Conservation (phyloP, 2,113 vertebrate genomes). For the Trachemys scripta region DNA sequence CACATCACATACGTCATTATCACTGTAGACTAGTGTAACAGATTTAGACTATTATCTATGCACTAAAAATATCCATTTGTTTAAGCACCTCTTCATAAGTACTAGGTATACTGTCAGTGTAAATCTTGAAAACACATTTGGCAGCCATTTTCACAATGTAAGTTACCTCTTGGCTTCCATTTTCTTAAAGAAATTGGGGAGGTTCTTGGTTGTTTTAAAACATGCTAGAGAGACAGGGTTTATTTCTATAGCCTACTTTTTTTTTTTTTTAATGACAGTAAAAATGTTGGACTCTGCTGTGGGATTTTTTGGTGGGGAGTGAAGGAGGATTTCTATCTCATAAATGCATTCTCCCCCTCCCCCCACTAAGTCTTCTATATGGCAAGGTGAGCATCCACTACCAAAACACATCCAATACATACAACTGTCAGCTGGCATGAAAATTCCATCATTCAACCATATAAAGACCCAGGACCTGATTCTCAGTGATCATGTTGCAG, state of each 20-base stretch:
- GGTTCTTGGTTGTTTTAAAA: background rate
- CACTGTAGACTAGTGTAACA: rapidly evolving
- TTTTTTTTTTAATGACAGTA: background rate
- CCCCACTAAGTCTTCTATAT: background rate
- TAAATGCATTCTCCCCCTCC: background rate
- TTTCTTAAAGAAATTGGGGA: background rate
- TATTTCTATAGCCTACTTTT: too few relatives aligned
- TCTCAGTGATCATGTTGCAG: background rate
- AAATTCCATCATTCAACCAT: background rate
- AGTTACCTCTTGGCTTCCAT: background rate
- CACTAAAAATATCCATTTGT: background rate
- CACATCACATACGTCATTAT: background rate
- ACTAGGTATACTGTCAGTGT: background rate
- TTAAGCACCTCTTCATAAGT: background rate
- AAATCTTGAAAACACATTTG: background rate
- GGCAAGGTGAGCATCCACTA: background rate
- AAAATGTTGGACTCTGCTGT: background rate
- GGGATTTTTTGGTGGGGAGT: background rate
- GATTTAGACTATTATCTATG: background rate
- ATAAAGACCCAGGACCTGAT: background rate
- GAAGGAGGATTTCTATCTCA: background rate
- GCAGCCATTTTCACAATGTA: background rate
- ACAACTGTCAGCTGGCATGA: background rate
- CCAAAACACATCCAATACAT: background rate
- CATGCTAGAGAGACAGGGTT: background rate